phyloP scores from a whole-genome alignment of 2,113 vertebrate species.

The Tragulus kanchil region DNA sequence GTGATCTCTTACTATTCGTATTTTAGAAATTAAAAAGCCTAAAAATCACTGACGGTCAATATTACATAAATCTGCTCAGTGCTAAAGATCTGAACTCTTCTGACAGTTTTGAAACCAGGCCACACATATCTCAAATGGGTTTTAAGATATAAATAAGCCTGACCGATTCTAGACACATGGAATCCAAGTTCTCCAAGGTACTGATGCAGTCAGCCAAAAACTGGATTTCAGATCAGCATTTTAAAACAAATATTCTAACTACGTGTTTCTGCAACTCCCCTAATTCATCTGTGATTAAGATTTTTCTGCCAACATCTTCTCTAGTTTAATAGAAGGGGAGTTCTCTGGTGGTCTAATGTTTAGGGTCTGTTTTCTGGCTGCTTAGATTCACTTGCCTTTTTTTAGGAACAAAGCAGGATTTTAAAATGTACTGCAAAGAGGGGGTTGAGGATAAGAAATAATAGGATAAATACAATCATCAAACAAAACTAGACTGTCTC shows the following conservation, averaged over 20 bases:
- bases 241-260: slow-evolving; percentile 30
- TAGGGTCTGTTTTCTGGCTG: slow-evolving; percentile 32
- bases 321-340: neutral
- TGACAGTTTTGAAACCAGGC: neutral
- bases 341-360: neutral
- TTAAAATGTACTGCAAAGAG: slow-evolving; percentile 8
- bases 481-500: neutral
- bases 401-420: slow-evolving; percentile 1
- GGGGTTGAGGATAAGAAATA: neutral
- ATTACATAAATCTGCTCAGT: neutral
- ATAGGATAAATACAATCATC: neutral
- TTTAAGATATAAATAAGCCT: neutral
- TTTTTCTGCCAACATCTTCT: slow-evolving; percentile 43
- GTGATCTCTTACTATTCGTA: slow-evolving; percentile 35
- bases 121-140: neutral
- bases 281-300: slow-evolving; percentile 30
- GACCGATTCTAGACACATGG: neutral
- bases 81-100: neutral
- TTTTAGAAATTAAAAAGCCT: slow-evolving; percentile 19
- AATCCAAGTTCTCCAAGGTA: neutral
- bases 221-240: neutral
- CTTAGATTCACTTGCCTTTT: slow-evolving; percentile 3
- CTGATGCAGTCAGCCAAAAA: neutral
- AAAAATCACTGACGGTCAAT: neutral
- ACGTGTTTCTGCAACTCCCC: neutral